Percentiles rank a stretch among this genome's conserved stretches.
phyloP scores from a whole-genome alignment of 2,113 vertebrate genomes.

The Microtus ochrogaster region DNA sequence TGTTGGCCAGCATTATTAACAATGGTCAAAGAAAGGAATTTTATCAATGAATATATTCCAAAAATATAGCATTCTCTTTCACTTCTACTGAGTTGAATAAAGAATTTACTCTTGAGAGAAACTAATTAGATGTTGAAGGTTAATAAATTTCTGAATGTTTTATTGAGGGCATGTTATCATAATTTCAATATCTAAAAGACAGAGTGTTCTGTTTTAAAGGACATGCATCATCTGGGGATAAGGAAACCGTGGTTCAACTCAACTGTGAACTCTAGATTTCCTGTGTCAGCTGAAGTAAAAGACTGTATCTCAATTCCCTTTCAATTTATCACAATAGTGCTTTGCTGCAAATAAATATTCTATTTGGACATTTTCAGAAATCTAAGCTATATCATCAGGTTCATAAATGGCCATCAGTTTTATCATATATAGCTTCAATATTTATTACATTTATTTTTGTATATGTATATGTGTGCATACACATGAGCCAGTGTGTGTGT shows the following conservation, averaged over 20 bases:
- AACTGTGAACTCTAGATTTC: background rate
- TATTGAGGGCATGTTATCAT: background rate
- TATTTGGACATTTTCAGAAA: background rate
- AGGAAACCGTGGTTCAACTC: background rate
- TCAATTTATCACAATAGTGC: background rate
- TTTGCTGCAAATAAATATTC: background rate
- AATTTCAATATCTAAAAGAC: background rate
- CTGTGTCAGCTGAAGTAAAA: background rate
- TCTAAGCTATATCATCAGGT: background rate
- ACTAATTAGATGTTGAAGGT: constrained; percentile 22
- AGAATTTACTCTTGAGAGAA: constrained; percentile 16
- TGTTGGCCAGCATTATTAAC: constrained; percentile 28
- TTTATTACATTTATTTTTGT: background rate
- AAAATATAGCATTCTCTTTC: constrained; percentile 21
- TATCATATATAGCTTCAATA: background rate
- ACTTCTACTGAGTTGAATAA: constrained; percentile 36
- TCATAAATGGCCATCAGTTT: background rate
- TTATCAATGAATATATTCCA: background rate
- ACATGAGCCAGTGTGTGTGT: background rate
- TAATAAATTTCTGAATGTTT: constrained; percentile 12
- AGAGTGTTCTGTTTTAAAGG: background rate
- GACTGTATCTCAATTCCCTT: background rate
- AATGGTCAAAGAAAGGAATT: background rate
- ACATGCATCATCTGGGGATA: background rate
- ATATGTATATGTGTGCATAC: background rate